Base-by-base conservation (phyloP, 2,888 invertebrate genomes). In the Oasisia sp. region DNA sequence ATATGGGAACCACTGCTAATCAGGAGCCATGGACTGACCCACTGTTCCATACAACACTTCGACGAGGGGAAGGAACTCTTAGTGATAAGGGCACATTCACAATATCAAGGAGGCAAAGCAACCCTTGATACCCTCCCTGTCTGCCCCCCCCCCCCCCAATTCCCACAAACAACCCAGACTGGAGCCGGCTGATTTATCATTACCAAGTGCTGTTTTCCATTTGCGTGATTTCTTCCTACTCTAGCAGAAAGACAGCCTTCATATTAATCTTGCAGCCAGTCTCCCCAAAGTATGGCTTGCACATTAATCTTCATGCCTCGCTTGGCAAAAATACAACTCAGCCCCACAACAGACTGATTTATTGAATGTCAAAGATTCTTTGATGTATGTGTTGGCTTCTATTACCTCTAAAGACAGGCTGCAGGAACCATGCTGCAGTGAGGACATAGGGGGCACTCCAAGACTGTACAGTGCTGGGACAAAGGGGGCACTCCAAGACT, bases 301-400 rank as follows among this genome's bases (percentile, higher is more conserved):
- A 74, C 74, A 74, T 74, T 74, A 74, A 74, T 74, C 74, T 74
- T 74, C 74, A 74, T 74, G 74, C 74, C 27, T 74, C 27, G 74
- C 74, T 74, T 74, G 74, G 74, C 74, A 74, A 74, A 74, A 74
- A 74, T 74, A 74, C 74, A 74, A 74, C 74, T 74, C 74, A 27
- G 74, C 74, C 74, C 74, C 14, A 27, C 27, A 27, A 7, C 74
- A n/a, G 74, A 74, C 74, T 74, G 74, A 74, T 74, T 74, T 74
- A 74, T 74, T 74, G 19, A 74, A 74, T 74, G 74, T 74, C 74
- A 74, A 19, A 74, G 74, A 74, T 74, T 74, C n/a, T 74, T 74
- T 74, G 74, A 74, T 74, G 74, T 74, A 74, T 74, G 74, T 74
- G 14, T 7, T 50, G 74, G 74, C 74, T 27, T 74, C 74, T 74